phyloP scores from a whole-genome alignment of 2,888 invertebrate genomes.

The Caenorhabditis uteleia region DNA sequence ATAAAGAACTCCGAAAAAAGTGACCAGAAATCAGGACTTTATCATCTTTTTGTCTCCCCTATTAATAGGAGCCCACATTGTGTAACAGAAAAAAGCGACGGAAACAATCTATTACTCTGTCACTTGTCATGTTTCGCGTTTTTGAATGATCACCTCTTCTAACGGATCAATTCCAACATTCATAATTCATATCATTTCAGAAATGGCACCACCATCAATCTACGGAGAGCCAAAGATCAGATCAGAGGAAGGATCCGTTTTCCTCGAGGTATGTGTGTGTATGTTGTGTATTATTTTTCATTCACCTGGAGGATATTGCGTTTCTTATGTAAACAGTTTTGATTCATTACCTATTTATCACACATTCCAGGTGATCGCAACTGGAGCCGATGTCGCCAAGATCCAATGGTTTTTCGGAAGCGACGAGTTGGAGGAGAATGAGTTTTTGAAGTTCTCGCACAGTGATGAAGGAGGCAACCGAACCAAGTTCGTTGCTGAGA shows the following conservation, averaged over 20 bases:
- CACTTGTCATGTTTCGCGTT: too few species aligned
- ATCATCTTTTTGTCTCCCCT: too few species aligned
- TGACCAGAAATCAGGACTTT: too few species aligned
- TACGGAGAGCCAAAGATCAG: slow-evolving; percentile 68
- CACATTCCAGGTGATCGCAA: slow-evolving; percentile 59
- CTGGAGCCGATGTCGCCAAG: slow-evolving; percentile 62
- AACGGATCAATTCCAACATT: too few species aligned
- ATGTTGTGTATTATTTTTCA: not conserved
- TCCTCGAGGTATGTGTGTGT: slow-evolving; percentile 52
- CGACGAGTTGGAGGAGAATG: slow-evolving; percentile 61
- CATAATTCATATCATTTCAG: slow-evolving; percentile 9
- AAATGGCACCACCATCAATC: slow-evolving; percentile 68
- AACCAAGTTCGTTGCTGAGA: slow-evolving; percentile 61
- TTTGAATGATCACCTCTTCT: too few species aligned
- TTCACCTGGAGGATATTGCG: not conserved
- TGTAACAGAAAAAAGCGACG: too few species aligned
- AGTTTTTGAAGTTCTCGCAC: slow-evolving; percentile 59
- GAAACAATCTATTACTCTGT: too few species aligned
- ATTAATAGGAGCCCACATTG: too few species aligned
- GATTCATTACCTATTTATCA: slow-evolving; percentile 2
- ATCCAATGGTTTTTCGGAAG: slow-evolving; percentile 66
- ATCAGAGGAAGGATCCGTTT: slow-evolving; percentile 63
- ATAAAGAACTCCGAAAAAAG: too few species aligned
- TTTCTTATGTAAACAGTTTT: not conserved
- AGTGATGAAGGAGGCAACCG: slow-evolving; percentile 66